Conservation (phyloP, 1,140 invertebrate species). For the Lutraria rhynchaena region DNA sequence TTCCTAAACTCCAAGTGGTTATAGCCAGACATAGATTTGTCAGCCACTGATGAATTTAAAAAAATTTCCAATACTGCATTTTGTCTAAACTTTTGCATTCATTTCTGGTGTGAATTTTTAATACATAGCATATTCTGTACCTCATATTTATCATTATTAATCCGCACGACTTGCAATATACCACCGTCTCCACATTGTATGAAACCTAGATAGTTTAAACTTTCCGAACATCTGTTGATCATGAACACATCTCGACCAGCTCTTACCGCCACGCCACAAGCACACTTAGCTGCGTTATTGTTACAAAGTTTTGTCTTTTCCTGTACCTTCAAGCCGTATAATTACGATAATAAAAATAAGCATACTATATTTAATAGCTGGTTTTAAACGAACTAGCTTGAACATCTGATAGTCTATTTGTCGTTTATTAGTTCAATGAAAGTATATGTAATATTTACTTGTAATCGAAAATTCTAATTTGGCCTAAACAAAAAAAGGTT, state of each 20-base stretch:
- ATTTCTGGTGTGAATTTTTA: too few species aligned
- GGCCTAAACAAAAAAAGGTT: too few species aligned
- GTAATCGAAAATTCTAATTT: too few species aligned
- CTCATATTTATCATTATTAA: not conserved
- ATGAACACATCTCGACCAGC: constrained; percentile 23
- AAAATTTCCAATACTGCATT: too few species aligned
- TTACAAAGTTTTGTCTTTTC: not conserved
- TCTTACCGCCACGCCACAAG: constrained; percentile 10
- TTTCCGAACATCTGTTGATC: constrained; percentile 18
- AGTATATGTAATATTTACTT: not conserved
- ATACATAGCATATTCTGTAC: too few species aligned
- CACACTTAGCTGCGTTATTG: not conserved
- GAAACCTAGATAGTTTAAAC: not conserved
- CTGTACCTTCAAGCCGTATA: not conserved
- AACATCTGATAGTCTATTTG: not conserved
- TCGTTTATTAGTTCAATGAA: not conserved
- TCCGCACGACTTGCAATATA: not conserved
- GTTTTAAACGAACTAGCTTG: not conserved
- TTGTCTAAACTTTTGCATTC: too few species aligned
- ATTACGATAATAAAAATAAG: too few species aligned
- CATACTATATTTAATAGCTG: too few species aligned
- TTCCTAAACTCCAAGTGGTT: too few species aligned
- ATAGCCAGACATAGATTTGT: too few species aligned
- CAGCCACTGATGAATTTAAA: too few species aligned
- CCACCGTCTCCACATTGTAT: constrained; percentile 15